Base-by-base conservation (phyloP, 2,888 invertebrate species). In the Corbicula japonica region DNA sequence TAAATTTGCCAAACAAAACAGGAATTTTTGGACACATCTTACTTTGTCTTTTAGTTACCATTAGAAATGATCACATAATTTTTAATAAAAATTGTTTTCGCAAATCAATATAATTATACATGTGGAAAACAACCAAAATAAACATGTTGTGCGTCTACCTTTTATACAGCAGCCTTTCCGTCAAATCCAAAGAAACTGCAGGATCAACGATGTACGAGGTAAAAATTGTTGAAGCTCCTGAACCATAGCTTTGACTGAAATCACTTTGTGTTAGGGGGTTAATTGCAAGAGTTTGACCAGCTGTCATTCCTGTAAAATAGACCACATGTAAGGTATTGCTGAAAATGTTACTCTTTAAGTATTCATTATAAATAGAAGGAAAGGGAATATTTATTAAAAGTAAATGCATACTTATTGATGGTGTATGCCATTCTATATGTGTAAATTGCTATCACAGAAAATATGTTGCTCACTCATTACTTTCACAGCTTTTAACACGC, bases 151-250 rank as follows among this genome's bases (percentile, higher is more conserved):
- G 2, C n/a, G 18, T 44, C n/a, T 69, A 84, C 88, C 88, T 84
- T 48, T 70, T 74, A 46, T 58, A 52, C 28, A 88, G 72, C 10
- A 82, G 62, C 34, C 87, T 78, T 35, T 86, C 86, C 10, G 83
- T 69, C 12, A 76, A 71, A 41, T 84, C 69, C 1, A 65, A 61
- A 4, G 87, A 85, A 21, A 54, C 74, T 15, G 60, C 48, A 18
- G 89, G 89, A 68, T 88, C 69, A 6, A 80, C 83, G 58, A 89
- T 84, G 69, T 86, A 87, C 1, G 89, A 82, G 8, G 78, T 76
- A 58, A 86, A 89, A 28, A 69, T 60, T 5, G 72, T 63, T 4
- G 87, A 85, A 10, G 89, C 86, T 32, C 76, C 86, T 5, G 89
- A 89, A 8, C 72, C 68, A 50, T 87, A 89, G 6, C 73, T 74